Evolutionary conservation across 2,888 invertebrate species (phyloP), one percentile per base, ranked within the genome.

Genomic region (Autographa gamma): DNA sequence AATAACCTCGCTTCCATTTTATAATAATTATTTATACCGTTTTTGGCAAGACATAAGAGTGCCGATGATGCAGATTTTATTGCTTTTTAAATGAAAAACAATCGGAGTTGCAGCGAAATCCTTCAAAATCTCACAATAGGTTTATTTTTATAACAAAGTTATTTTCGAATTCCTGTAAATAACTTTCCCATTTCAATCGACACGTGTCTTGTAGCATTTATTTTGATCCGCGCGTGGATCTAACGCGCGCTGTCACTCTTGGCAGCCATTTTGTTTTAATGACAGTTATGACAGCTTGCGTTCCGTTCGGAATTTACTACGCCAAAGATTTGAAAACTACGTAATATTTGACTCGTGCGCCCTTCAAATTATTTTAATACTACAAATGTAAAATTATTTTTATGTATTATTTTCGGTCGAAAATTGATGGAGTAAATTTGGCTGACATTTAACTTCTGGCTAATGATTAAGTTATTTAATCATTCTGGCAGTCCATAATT

Each of bases 271-370:
- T 81, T 83, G 66, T 73, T 58, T 32, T 63, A 52, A 63, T 84
- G 80, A 80, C 73, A 72, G 64, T 78, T 83, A 82, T 82, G 82
- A 83, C 80, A 83, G 73, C 69, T 67, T 19, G 74, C 65, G 62
- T 71, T 75, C 65, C 69, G 66, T 77, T 71, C 61, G 9, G 61
- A 72, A 81, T 80, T 79, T 76, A 83, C 80, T 76, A 79, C 77
- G 66, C 48, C 66, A 68, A 70, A 52, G 58, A 58, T 59, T 63
- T 41, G 31, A 38, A 61, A 48, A 52, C 68, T 71, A 82, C 76
- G 74, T 66, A 74, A 64, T 38, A 9, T 60, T 76, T 58, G 75
- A 74, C 74, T 72, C 63, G 61, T 74, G 58, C 32, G 75, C 77
- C 83, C 84, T 82, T 79, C 79, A 73, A 54, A 77, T 70, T 73